Conservation (phyloP, 2,797 vertebrate genomes). For the Diglossa cyanea region DNA sequence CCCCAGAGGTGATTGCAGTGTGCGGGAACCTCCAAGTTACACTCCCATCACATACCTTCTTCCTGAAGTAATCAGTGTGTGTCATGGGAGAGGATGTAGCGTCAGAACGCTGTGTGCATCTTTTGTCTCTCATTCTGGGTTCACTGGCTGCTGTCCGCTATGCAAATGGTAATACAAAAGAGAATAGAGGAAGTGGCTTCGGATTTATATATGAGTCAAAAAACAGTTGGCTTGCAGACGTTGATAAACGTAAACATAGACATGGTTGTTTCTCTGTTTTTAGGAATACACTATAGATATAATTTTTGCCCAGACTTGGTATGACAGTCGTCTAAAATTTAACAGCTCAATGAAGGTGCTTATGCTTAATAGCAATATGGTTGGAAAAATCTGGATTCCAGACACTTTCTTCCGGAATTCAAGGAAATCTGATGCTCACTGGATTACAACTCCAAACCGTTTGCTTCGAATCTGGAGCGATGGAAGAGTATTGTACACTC, state of each 20-base stretch:
- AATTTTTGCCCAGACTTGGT: slow-evolving; percentile 97
- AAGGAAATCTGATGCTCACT: slow-evolving; percentile 94
- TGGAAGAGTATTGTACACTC: slow-evolving; percentile 91
- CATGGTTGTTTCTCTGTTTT: slow-evolving; percentile 45
- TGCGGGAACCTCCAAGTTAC: fast-evolving
- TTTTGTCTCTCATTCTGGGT: not conserved
- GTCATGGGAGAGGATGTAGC: not conserved
- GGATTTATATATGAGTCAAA: not conserved
- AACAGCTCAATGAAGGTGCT: slow-evolving; percentile 94
- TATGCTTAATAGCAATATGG: slow-evolving; percentile 98
- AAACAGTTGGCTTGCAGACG: not conserved
- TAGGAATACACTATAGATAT: slow-evolving; percentile 95
- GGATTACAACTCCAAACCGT: slow-evolving; percentile 96
- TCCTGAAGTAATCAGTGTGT: not conserved
- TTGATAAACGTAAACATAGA: not conserved
- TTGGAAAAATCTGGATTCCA: slow-evolving; percentile 98
- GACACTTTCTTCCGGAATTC: slow-evolving; percentile 97
- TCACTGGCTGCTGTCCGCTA: not conserved
- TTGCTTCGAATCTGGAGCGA: slow-evolving; percentile 92
- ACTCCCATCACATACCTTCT: fast-evolving
- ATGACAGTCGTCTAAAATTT: slow-evolving; percentile 93
- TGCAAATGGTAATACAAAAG: not conserved
- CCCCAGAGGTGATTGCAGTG: not conserved
- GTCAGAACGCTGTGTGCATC: not conserved
- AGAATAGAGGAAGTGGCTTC: not conserved